phyloP scores from a whole-genome alignment of 2,888 invertebrate species.

The Epirrita christyi region DNA sequence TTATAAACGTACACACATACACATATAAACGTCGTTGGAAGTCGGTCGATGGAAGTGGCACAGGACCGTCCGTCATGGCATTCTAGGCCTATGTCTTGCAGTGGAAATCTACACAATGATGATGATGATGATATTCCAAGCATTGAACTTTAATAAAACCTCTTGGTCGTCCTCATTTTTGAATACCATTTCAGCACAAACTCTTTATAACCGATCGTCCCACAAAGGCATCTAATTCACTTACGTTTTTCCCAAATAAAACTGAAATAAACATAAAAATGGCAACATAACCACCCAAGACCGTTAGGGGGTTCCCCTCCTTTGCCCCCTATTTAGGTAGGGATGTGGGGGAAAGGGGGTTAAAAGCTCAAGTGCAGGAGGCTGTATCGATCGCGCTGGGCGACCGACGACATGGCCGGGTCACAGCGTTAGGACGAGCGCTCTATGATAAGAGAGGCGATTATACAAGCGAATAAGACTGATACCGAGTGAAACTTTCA shows the following conservation, averaged over 20 bases:
- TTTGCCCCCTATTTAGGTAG: slow-evolving; percentile 10
- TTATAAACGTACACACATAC: no score
- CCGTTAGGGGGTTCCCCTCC: slow-evolving; percentile 39
- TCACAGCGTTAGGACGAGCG: slow-evolving; percentile 57
- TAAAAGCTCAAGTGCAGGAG: slow-evolving; percentile 82
- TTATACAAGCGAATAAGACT: slow-evolving; percentile 2
- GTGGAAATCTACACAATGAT: no score
- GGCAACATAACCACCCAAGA: slow-evolving; percentile 65
- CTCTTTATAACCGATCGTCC: slow-evolving; percentile 8
- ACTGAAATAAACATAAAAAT: slow-evolving; percentile 70
- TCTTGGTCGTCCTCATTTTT: neutral
- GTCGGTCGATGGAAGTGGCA: no score
- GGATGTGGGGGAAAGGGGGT: slow-evolving; percentile 44
- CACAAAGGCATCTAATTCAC: slow-evolving; percentile 43
- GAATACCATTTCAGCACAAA: slow-evolving; percentile 1
- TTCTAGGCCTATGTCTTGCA: no score
- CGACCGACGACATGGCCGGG: slow-evolving; percentile 80
- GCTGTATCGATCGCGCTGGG: slow-evolving; percentile 80
- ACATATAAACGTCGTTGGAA: no score
- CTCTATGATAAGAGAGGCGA: slow-evolving; percentile 24
- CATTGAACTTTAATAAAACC: no score
- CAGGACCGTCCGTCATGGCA: no score
- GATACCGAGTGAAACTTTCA: no score
- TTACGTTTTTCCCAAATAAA: slow-evolving; percentile 53
- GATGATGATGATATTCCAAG: no score